Evolutionary conservation across 2,888 invertebrate species (phyloP), one percentile per base, ranked within the genome.

Genomic region (Drosophila nigricruria): DNA sequence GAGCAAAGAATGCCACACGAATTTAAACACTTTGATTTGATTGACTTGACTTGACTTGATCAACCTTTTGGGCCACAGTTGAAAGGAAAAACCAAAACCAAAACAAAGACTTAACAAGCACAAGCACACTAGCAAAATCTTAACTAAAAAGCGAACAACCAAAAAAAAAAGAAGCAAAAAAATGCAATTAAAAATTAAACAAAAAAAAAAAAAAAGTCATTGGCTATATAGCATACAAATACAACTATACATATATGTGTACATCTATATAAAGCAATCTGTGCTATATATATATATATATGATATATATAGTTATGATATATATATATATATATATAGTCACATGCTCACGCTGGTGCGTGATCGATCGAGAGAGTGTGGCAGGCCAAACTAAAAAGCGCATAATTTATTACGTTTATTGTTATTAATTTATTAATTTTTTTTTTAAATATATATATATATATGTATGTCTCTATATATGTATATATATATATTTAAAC

Each of bases 341-440:
- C 72, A 79, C 72, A 75, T 70, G 65, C 57, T 67, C 80, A 72
- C 80, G 88, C 82, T 88, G 82, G 82, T 77, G 82, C 88, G 82
- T 77, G 80, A 77, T 69, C 61, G 68, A 79, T 79, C 60, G 65
- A 72, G 65, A 70, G 20, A 73, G 80, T 82, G 84, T 82, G 82
- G 90, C 84, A 78, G 82, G 82, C 88, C 89, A 90, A 82, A 83
- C 65, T 77, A 25, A 71, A 80, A 73, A 65, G 82, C 82, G 86
- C 88, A 82, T 82, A 88, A 88, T 81, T 79, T 84, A 84, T 84
- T 88, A 88, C 73, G 72, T 83, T 82, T 83, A 88, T 89, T 89
- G 87, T 84, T 84, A 84, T 89, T 88, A 84, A 89, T 87, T 85
- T 85, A 85, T 89, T 88, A 69, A 72, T 73, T 64, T 54, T 64